These are phyloP conservation scores for Pyrocephalus nanus DNA, from an alignment of 2,797 vertebrate genomes.

Conservation along the genomic window DNA sequence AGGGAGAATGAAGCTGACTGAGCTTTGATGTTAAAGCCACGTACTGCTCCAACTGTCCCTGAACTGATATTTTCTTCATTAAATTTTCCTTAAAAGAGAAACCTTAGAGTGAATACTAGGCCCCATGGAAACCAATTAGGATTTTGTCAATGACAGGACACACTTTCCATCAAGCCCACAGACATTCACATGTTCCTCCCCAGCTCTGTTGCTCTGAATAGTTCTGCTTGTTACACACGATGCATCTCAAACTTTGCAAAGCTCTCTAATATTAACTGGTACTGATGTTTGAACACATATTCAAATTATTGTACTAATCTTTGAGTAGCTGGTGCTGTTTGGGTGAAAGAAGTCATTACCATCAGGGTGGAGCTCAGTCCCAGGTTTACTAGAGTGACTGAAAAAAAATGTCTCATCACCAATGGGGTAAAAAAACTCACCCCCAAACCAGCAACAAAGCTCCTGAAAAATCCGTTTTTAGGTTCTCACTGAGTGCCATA, in stretches of 20 bases:
- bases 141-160: neutral
- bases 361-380: neutral
- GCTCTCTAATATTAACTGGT: neutral
- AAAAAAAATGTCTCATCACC: neutral
- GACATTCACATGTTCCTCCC: neutral
- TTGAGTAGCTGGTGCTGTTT: neutral
- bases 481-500: neutral
- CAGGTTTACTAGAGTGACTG: neutral
- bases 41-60: neutral
- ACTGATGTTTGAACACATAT: neutral
- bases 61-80: neutral
- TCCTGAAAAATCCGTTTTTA: neutral
- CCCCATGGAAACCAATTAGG: neutral
- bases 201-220: neutral
- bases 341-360: neutral
- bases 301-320: neutral
- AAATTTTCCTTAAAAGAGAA: neutral
- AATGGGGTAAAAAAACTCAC: accelerated
- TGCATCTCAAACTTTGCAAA: neutral
- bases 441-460: neutral
- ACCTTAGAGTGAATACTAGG: neutral
- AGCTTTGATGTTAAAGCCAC: neutral
- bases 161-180: neutral
- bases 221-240: neutral
- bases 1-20: neutral